Base-by-base conservation (phyloP, 1,140 invertebrate species). In the Anadara kagoshimensis region DNA sequence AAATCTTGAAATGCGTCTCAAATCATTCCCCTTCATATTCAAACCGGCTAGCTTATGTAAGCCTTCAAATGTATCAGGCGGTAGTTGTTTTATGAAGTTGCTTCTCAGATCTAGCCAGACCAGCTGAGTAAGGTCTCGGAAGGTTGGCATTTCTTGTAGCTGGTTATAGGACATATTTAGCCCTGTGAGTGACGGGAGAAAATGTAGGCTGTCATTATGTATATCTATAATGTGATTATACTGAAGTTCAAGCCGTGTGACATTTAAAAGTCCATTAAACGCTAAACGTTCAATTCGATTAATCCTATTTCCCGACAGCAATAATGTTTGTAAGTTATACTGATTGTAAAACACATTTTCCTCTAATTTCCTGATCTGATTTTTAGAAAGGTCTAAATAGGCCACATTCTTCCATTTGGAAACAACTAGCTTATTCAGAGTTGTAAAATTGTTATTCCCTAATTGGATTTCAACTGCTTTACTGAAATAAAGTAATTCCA, bases 11-110 rank as follows among this genome's bases (percentile, higher is more conserved):
- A 78, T 53, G 14, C 4, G 8, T 14, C 16, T 47, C n/a, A 82
- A 62, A 1, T 49, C 47, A 45, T 82, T 82, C 26, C 59, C 29
- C 18, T 61, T 58, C 22, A 82, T 26, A 59, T 75, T 56, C n/a
- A 82, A 22, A 14, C 49, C 54, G 44, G 66, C 67, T 1, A 82
- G 20, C 36, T 69, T 69, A 16, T 53, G 22, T 20, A 77, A 70
- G 18, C 69, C 71, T 41, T 58, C 26, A 45, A 82, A 74, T 14
- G 45, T 49, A 41, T 49, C 49, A 1, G 62, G 22, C 18, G 70
- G 26, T 5, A 80, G 11, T 1, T 16, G 41, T 20, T 56, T 45
- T 24, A 80, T 65, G 10, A 49, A 14, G 61, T 80, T 80, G 36
- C 59, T 47, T 12, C 66, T 53, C 18, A 80, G 53, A 49, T 78